These are phyloP conservation scores for Saimiri boliviensis DNA, from an alignment of 2,113 vertebrate species.

Conservation along the genomic window DNA sequence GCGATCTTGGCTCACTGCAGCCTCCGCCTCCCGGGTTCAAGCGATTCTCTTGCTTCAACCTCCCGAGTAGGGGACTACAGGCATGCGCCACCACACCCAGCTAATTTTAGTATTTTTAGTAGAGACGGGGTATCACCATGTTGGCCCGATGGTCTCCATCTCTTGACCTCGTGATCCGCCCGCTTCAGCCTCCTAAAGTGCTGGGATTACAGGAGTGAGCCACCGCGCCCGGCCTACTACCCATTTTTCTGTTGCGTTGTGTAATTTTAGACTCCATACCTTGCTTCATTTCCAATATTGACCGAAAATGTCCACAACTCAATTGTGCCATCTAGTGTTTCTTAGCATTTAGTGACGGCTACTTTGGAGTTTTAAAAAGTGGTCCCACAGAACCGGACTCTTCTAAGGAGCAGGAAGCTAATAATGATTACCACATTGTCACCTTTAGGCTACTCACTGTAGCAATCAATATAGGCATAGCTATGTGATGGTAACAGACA, in stretches of 20 bases:
- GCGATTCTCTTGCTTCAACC: too few relatives aligned
- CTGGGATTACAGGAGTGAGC: too few relatives aligned
- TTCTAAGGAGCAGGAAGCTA: background rate
- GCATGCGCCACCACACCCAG: too few relatives aligned
- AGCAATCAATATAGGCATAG: background rate
- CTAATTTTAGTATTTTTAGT: too few relatives aligned
- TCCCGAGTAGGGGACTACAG: too few relatives aligned
- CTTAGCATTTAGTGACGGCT: background rate
- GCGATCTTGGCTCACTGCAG: too few relatives aligned
- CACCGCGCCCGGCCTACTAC: background rate
- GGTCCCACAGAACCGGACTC: background rate
- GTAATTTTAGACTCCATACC: background rate
- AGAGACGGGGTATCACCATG: too few relatives aligned
- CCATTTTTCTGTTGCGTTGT: background rate
- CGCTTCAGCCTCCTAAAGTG: too few relatives aligned
- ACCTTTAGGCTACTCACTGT: background rate
- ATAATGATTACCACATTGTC: background rate
- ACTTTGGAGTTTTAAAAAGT: background rate
- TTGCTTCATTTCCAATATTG: background rate
- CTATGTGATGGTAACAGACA: background rate
- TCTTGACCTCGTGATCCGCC: too few relatives aligned
- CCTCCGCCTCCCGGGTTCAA: too few relatives aligned
- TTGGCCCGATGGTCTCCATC: too few relatives aligned
- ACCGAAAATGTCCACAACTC: background rate
- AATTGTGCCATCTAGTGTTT: slow-evolving; percentile 61